phyloP scores from a whole-genome alignment of 1,140 invertebrate species.

The Drosophila sp. region DNA sequence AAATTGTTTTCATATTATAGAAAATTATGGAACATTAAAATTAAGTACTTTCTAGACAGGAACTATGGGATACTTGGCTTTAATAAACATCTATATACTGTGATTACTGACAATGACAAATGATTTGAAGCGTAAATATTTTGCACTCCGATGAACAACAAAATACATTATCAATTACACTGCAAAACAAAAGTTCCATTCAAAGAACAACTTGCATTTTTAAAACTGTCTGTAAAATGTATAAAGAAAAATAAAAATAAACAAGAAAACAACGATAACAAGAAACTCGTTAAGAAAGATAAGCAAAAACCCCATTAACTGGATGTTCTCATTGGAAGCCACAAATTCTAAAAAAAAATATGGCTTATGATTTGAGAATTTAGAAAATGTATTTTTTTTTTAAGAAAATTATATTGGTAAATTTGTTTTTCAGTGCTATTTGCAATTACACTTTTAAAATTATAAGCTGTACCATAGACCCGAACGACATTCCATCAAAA shows the following conservation, averaged over 20 bases:
- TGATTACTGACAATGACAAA: slow-evolving; percentile 26
- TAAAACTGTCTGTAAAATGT: background rate
- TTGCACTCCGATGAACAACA: slow-evolving; percentile 6
- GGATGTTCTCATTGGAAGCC: too few relatives aligned
- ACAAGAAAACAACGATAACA: background rate
- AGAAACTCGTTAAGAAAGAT: background rate
- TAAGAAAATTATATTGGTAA: background rate
- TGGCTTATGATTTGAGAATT: too few relatives aligned
- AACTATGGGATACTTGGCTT: slow-evolving; percentile 9
- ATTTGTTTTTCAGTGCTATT: background rate
- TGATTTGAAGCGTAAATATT: slow-evolving; percentile 27
- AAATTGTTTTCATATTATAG: background rate
- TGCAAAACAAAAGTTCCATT: background rate
- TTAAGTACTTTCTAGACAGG: slow-evolving; percentile 15
- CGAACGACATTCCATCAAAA: background rate
- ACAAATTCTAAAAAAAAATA: too few relatives aligned
- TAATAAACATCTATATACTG: slow-evolving; percentile 9
- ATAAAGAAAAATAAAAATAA: background rate
- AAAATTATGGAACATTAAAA: slow-evolving; percentile 1
- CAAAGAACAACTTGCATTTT: background rate
- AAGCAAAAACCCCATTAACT: background rate
- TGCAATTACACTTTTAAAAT: background rate
- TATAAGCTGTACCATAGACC: background rate
- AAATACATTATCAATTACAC: slow-evolving; percentile 23
- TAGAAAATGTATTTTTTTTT: too few relatives aligned